phyloP scores from a whole-genome alignment of 2,888 invertebrate species.

The Salpingus planirostris region DNA sequence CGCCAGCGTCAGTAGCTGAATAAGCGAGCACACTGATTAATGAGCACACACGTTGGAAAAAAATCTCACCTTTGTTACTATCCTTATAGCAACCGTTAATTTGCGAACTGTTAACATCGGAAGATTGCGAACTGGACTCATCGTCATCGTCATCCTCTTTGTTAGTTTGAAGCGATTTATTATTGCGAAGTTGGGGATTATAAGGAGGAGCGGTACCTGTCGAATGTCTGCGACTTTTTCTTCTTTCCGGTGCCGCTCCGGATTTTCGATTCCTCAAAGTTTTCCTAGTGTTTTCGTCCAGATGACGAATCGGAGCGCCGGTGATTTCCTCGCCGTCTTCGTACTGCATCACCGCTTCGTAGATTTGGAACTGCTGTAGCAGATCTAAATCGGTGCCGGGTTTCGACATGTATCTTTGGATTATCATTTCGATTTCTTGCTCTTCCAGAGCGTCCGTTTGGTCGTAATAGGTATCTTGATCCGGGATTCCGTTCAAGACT shows the following conservation, averaged over 20 bases:
- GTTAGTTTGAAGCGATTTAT: constrained; percentile 25
- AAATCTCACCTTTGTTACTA: constrained; percentile 44
- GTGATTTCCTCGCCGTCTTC: constrained; percentile 70
- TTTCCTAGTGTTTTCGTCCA: constrained; percentile 62
- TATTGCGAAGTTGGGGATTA: constrained; percentile 17
- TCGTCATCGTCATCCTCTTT: constrained; percentile 46
- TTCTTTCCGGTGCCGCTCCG: constrained; percentile 53
- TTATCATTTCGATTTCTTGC: constrained; percentile 81
- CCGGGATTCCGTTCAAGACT: constrained; percentile 84
- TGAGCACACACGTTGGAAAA: no score
- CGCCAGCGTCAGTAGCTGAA: constrained; percentile 56
- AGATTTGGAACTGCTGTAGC: constrained; percentile 87
- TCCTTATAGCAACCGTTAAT: constrained; percentile 51
- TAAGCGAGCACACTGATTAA: no score
- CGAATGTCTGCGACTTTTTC: constrained; percentile 72
- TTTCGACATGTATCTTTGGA: constrained; percentile 82
- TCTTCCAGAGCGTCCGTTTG: constrained; percentile 94
- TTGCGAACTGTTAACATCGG: constrained; percentile 45
- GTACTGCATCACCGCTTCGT: constrained; percentile 84
- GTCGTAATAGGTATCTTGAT: constrained; percentile 95
- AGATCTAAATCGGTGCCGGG: constrained; percentile 90
- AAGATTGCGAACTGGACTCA: constrained; percentile 53
- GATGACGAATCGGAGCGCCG: constrained; percentile 54
- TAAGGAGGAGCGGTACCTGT: constrained; percentile 52
- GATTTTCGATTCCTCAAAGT: constrained; percentile 62